Evolutionary conservation across 2,797 vertebrate species (phyloP).

Genomic region (Serranus cabrilla): DNA sequence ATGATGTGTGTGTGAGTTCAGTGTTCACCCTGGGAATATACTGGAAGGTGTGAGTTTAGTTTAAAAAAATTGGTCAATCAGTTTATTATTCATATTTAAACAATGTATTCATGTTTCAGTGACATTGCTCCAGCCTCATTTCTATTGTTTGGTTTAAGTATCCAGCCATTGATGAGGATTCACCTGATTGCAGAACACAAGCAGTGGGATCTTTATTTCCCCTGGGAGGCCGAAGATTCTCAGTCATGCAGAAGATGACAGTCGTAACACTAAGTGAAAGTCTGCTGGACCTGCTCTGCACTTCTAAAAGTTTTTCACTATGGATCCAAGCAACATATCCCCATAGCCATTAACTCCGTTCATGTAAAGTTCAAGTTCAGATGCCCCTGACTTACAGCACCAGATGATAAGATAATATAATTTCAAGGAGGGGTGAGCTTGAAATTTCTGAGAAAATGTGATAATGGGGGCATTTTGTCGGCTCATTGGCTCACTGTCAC

Average conservation of each 20-base stretch:
- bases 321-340: not conserved
- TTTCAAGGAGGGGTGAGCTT: not conserved
- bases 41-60: too few relatives aligned
- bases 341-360: not conserved
- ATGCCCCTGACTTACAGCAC: not conserved
- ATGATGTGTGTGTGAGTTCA: too few relatives aligned
- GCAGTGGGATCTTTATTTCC: not conserved
- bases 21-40: too few relatives aligned
- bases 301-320: not conserved
- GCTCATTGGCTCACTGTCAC: conserved; percentile 3
- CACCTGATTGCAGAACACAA: not conserved
- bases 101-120: too few relatives aligned
- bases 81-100: too few relatives aligned
- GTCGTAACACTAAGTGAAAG: not conserved
- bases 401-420: not conserved
- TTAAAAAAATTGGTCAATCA: too few relatives aligned
- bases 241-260: not conserved
- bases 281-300: not conserved
- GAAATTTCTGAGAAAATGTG: conserved; percentile 14
- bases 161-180: not conserved
- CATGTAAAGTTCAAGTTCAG: conserved; percentile 1
- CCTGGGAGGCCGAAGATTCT: not conserved
- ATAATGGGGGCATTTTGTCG: not conserved
- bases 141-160: not conserved
- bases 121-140: not conserved